Percentiles rank a stretch among this genome's conserved stretches.
Evolutionary conservation across 2,113 vertebrate species (phyloP).

Genomic region (Pygoscelis antarcticus): DNA sequence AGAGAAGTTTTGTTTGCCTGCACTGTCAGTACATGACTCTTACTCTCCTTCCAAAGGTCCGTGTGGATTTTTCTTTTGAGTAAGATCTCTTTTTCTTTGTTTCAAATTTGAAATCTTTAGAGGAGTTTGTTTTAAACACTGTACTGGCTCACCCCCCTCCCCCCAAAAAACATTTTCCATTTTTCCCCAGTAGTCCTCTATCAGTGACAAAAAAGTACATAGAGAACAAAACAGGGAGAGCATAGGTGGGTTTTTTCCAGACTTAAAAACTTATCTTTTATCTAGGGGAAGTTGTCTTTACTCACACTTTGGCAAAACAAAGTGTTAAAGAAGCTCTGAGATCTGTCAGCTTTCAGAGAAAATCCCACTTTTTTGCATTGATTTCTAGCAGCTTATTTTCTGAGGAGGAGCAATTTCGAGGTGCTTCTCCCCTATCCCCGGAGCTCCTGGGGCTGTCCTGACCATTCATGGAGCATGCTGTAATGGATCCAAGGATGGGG

Average conservation of each 20-base stretch:
- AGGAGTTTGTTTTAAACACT: background rate
- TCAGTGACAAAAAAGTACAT: background rate
- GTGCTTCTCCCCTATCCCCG: background rate
- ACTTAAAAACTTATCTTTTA: background rate
- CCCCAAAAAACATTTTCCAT: background rate
- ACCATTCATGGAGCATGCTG: accelerated
- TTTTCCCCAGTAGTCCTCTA: background rate
- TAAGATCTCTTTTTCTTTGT: background rate
- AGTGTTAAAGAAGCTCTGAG: background rate
- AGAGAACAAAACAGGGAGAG: background rate
- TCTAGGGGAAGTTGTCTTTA: background rate
- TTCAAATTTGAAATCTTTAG: background rate
- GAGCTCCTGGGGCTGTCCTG: background rate
- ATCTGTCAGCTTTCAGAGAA: background rate
- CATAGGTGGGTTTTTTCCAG: background rate
- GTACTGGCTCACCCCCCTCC: background rate
- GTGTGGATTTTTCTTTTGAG: background rate
- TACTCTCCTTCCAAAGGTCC: background rate
- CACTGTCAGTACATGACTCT: background rate
- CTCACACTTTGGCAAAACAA: background rate
- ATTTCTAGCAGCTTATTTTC: background rate
- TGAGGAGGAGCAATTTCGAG: background rate
- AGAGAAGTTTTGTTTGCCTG: background rate
- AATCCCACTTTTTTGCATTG: background rate
- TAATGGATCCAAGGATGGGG: background rate